Base-by-base conservation (phyloP, 2,888 invertebrate species). In the Smittia sp. region DNA sequence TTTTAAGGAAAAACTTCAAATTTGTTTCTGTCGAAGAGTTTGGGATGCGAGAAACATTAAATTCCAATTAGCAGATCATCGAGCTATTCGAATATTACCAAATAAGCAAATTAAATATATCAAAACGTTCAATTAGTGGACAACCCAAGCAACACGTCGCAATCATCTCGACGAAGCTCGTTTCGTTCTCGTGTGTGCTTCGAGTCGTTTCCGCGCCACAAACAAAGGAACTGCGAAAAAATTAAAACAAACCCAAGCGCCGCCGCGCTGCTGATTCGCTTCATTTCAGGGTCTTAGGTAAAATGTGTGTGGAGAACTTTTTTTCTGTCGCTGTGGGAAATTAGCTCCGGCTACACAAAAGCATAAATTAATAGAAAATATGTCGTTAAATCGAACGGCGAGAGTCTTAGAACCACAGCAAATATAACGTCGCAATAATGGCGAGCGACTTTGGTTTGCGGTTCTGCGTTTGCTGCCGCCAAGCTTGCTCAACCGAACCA, bases 281-380 rank as follows among this genome's bases (percentile, higher is more conserved):
- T 22, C 1, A 18, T n/a, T 58, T 58, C 58, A 58, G 9, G 58
- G 58, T 58, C 58, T 58, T 58, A 46, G n/a, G n/a, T 46, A 11
- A 46, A 46, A 11, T 46, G 15, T 46, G 46, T 46, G 46, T 46
- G 46, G 46, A 46, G 15, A 38, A 46, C 15, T 46, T 15, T 46
- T 46, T 46, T 13, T 46, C 2, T n/a, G 11, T 46, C 46, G 46
- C 46, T 13, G 46, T 32, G 32, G 32, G 32, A 32, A 32, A 32
- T 32, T 32, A 3, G 32, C 32, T 32, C 32, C 32, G 32, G 32
- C 32, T 32, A 32, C 46, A 46, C 46, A n/a, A n/a, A 46, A n/a
- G 15, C 11, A 46, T 46, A 46, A 46, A 46, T 46, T n/a, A 46
- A 46, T 46, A 46, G 46, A 46, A 46, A 46, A 46, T 2, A 7